A percentile compares a stretch with the other conserved stretches of the same genome.
phyloP scores from a whole-genome alignment of 2,113 vertebrate genomes.

The Elephantulus edwardii region DNA sequence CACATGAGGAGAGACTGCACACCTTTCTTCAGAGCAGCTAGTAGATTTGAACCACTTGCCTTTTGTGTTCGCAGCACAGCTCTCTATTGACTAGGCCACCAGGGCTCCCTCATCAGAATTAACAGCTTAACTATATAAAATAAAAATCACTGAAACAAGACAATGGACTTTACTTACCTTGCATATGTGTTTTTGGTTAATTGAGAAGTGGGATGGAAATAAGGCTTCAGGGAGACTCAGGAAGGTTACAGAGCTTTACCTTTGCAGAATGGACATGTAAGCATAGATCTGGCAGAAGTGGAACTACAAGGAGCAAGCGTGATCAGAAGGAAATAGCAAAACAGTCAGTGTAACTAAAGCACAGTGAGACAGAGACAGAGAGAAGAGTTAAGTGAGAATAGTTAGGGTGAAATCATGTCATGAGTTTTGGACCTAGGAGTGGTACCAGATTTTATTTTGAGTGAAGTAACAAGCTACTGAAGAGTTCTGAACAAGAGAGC shows the following conservation, averaged over 20 bases:
- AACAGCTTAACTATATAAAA: constrained; percentile 26
- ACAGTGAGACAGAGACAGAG: not conserved
- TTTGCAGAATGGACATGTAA: not conserved
- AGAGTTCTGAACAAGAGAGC: not conserved
- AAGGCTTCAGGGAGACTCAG: not conserved
- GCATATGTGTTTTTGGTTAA: not conserved
- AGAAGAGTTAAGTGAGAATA: not conserved
- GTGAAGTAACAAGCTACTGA: not conserved
- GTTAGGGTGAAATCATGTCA: not conserved
- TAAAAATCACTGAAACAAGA: constrained; percentile 23
- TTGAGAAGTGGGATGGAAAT: not conserved
- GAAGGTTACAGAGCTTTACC: not conserved
- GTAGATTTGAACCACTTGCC: too few relatives aligned
- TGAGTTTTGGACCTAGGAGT: not conserved
- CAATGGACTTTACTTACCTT: not conserved
- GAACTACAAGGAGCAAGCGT: not conserved
- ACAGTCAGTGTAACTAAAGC: not conserved
- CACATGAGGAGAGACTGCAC: too few relatives aligned
- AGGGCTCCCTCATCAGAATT: too few relatives aligned
- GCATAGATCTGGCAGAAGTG: not conserved
- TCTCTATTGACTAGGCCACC: too few relatives aligned
- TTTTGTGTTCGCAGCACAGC: too few relatives aligned
- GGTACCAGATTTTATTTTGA: not conserved
- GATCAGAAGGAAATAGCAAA: not conserved
- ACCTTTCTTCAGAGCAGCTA: too few relatives aligned